phyloP scores from a whole-genome alignment of 2,113 vertebrate species.

The Tychaedon coryphoeus region DNA sequence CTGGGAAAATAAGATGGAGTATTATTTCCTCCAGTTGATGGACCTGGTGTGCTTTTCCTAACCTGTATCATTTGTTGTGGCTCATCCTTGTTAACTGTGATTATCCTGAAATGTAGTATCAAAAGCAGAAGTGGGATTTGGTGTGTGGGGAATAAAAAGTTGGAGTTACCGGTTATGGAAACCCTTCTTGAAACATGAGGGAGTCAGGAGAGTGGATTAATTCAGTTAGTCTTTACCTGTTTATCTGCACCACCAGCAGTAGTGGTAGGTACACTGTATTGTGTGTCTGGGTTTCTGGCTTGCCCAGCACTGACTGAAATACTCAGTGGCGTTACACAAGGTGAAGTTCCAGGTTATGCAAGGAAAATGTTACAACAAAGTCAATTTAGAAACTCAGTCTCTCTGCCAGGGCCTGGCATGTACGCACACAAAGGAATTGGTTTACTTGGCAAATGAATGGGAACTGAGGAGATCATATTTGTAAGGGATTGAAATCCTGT shows the following conservation, averaged over 20 bases:
- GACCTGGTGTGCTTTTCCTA: background rate
- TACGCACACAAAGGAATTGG: constrained; percentile 7
- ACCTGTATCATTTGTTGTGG: background rate
- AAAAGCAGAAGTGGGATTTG: background rate
- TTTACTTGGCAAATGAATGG: constrained; percentile 27
- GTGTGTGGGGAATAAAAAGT: background rate
- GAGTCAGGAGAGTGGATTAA: background rate
- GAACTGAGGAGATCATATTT: constrained; percentile 1
- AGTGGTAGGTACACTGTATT: background rate
- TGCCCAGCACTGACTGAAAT: background rate
- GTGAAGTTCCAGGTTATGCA: background rate
- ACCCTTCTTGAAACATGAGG: background rate
- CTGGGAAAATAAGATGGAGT: background rate
- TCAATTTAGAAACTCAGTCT: constrained; percentile 25
- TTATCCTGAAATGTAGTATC: background rate
- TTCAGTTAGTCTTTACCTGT: background rate
- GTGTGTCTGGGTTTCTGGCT: background rate
- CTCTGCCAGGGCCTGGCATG: background rate
- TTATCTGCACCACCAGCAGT: background rate
- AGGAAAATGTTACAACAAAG: constrained; percentile 1
- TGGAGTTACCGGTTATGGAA: rapidly evolving
- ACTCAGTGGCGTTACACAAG: background rate
- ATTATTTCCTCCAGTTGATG: background rate
- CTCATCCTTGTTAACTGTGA: background rate
- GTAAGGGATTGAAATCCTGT: constrained; percentile 5